Conservation (phyloP, 92 coral and sea anemone species). For the Porites divaricata region DNA sequence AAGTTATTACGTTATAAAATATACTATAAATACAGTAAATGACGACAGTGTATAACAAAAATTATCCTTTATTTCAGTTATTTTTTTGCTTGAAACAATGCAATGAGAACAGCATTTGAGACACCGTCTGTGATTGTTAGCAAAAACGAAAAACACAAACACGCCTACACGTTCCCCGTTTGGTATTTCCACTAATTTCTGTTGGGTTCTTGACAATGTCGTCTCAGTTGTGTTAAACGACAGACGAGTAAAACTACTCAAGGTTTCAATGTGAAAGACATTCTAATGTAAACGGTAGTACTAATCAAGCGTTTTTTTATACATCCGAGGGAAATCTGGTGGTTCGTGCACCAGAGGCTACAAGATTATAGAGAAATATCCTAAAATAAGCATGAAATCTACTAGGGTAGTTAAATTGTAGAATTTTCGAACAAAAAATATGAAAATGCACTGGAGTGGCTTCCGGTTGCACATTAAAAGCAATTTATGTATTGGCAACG, state of each 20-base stretch:
- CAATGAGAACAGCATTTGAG: not conserved
- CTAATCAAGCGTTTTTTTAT: not conserved
- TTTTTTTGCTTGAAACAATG: not conserved
- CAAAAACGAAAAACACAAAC: not conserved
- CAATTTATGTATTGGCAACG: not conserved
- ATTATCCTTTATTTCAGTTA: not conserved
- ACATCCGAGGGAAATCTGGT: not conserved
- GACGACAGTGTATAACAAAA: not conserved
- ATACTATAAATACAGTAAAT: not conserved
- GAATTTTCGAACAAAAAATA: not conserved
- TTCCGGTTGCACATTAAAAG: not conserved
- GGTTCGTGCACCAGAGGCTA: no score
- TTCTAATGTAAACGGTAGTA: not conserved
- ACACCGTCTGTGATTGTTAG: not conserved
- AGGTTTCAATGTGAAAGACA: not conserved
- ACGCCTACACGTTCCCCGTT: not conserved
- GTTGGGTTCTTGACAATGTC: not conserved
- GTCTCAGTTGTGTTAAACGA: not conserved
- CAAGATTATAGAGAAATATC: no score
- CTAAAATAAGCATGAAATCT: not conserved
- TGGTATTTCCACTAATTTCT: not conserved
- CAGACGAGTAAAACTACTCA: slow-evolving; percentile 1
- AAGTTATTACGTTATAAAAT: not conserved
- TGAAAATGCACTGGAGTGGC: not conserved
- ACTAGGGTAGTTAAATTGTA: not conserved